These are phyloP conservation scores for Anisognathus igniventris DNA, from an alignment of 2,797 vertebrate genomes.

Conservation along the genomic window DNA sequence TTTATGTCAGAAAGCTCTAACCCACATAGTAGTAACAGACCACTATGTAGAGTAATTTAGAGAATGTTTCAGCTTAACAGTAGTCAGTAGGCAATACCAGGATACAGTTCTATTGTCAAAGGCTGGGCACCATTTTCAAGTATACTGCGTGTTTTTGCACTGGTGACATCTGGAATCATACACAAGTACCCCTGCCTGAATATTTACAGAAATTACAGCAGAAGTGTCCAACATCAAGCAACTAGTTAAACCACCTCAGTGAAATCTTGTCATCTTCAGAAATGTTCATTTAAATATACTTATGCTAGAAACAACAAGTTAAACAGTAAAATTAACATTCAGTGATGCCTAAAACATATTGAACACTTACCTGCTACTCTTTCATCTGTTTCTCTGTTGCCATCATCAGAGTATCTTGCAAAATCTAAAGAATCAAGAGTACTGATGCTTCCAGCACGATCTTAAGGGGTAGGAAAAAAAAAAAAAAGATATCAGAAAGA, in stretches of 20 bases:
- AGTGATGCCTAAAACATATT: not conserved
- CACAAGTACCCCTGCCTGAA: not conserved
- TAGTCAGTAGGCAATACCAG: not conserved
- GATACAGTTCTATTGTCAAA: not conserved
- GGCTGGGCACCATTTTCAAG: not conserved
- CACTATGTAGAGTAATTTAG: not conserved
- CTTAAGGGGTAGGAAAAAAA: slow-evolving; percentile 61
- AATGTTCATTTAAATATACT: not conserved
- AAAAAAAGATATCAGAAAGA: not conserved
- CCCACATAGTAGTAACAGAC: not conserved
- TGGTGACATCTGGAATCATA: not conserved
- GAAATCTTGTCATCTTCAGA: not conserved
- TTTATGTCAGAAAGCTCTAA: not conserved
- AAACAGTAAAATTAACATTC: not conserved
- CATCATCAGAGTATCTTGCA: slow-evolving; percentile 98
- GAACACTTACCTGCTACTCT: slow-evolving; percentile 88
- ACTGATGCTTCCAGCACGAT: slow-evolving; percentile 97
- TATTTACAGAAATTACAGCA: not conserved
- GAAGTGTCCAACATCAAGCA: not conserved
- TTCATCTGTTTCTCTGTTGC: slow-evolving; percentile 95
- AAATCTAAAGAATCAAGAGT: slow-evolving; percentile 98
- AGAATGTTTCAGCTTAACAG: not conserved
- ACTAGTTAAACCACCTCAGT: not conserved
- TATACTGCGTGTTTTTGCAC: not conserved
- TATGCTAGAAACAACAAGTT: not conserved